Conservation (phyloP, 2,113 vertebrate species). For the Catharus minimus region DNA sequence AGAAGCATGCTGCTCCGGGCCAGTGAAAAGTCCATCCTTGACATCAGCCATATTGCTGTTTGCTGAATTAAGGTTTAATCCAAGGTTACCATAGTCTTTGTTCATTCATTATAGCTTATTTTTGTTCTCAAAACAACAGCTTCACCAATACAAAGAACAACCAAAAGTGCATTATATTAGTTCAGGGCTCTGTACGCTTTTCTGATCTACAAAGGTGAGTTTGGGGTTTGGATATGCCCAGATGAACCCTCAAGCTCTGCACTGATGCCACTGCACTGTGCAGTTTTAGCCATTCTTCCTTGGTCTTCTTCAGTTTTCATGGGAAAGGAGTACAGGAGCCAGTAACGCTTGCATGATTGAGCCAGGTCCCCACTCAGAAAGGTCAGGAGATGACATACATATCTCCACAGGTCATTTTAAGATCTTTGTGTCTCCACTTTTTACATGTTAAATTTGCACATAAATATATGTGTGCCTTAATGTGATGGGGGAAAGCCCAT, state of each 20-base stretch:
- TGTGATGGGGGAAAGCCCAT: background rate
- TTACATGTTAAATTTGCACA: background rate
- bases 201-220: background rate
- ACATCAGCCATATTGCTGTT: rapidly evolving
- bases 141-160: background rate
- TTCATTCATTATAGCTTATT: background rate
- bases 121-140: background rate
- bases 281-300: background rate
- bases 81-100: background rate
- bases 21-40: background rate
- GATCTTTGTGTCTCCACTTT: background rate
- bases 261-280: rapidly evolving
- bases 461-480: rapidly evolving
- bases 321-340: background rate
- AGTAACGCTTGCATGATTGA: background rate
- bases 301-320: background rate
- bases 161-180: background rate
- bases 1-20: background rate
- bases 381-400: background rate
- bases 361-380: background rate
- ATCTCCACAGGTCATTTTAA: background rate
- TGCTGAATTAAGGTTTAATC: background rate
- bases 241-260: background rate
- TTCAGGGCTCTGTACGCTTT: background rate
- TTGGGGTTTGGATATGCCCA: background rate